Evolutionary conservation across 2,113 vertebrate species (phyloP).

Genomic region (Oryzias melastigma): DNA sequence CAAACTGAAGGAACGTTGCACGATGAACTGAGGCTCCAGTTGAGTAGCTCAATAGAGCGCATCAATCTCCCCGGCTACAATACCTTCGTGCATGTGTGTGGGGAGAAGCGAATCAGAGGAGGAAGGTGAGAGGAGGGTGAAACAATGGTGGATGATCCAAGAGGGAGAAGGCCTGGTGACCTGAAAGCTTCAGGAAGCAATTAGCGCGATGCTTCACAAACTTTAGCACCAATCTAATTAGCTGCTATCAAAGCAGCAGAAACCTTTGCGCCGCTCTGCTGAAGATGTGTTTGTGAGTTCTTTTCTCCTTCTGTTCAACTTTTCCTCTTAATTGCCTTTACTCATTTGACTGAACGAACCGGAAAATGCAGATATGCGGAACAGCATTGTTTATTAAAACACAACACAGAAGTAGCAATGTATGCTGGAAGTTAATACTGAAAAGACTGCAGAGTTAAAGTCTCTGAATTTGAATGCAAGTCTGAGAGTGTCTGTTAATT

Average conservation of each 20-base stretch:
- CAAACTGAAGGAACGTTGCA: constrained; percentile 38
- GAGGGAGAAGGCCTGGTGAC: constrained; percentile 64
- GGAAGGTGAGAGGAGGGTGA: constrained; percentile 39
- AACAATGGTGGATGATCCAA: constrained; percentile 39
- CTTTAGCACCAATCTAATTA: constrained; percentile 75
- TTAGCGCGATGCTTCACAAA: constrained; percentile 70
- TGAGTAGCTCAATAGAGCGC: constrained; percentile 34
- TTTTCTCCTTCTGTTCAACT: constrained; percentile 54
- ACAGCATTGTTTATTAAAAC: constrained; percentile 73
- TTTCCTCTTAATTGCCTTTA: constrained; percentile 73
- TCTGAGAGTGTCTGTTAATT: constrained; percentile 68
- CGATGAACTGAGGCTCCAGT: constrained; percentile 21
- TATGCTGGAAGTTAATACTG: constrained; percentile 55
- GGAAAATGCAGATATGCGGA: constrained; percentile 72
- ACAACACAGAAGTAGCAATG: constrained; percentile 56
- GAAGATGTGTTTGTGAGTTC: constrained; percentile 52
- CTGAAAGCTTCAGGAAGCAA: constrained; percentile 72
- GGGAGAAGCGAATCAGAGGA: constrained; percentile 8
- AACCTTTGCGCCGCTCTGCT: constrained; percentile 58
- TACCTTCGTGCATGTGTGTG: constrained; percentile 12
- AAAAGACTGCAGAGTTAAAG: constrained; percentile 53
- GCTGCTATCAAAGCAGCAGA: constrained; percentile 73
- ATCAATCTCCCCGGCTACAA: constrained; percentile 33
- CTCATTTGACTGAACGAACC: constrained; percentile 70
- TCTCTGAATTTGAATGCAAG: constrained; percentile 37